A percentile compares a stretch with the other conserved stretches of the same genome.
Conservation (phyloP, 2,888 invertebrate genomes). For the Drosophila emarginata region DNA sequence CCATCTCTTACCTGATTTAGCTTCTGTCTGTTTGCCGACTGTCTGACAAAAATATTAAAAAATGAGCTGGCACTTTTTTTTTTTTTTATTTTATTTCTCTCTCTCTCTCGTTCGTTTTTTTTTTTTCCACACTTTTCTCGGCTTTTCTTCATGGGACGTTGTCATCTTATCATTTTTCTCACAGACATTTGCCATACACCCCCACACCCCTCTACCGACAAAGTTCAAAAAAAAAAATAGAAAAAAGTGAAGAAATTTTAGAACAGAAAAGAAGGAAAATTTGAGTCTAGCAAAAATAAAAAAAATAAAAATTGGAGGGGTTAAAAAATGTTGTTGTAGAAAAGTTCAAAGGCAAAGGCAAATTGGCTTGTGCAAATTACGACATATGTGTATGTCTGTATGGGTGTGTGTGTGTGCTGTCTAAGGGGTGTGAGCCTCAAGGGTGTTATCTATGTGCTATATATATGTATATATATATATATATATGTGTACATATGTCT, state of each 20-base stretch:
- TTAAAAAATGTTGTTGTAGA: conserved; percentile 63
- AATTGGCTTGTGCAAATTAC: conserved; percentile 71
- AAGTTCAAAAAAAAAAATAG: neutral
- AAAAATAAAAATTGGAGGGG: conserved; percentile 48
- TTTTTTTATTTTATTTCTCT: neutral
- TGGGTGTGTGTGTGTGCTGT: neutral
- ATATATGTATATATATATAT: too few species aligned
- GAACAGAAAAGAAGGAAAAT: neutral
- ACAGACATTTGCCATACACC: conserved; percentile 45
- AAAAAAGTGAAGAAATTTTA: neutral
- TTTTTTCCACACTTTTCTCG: conserved; percentile 36
- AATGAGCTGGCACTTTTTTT: conserved; percentile 66
- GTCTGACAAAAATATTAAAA: conserved; percentile 73
- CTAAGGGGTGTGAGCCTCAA: conserved; percentile 15
- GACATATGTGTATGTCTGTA: conserved; percentile 52
- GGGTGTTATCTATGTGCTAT: conserved; percentile 30
- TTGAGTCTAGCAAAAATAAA: neutral
- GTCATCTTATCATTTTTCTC: conserved; percentile 77
- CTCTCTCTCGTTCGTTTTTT: conserved; percentile 12
- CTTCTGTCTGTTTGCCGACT: conserved; percentile 63
- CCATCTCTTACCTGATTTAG: conserved; percentile 31
- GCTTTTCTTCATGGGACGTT: conserved; percentile 58
- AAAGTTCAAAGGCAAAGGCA: conserved; percentile 72
- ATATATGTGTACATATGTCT: conserved; percentile 38
- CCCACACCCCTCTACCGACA: neutral